Percentiles rank a stretch among this genome's conserved stretches.
These are phyloP conservation scores for Sinopyrophorus schimmeli DNA, from an alignment of 2,888 invertebrate genomes.

Conservation along the genomic window DNA sequence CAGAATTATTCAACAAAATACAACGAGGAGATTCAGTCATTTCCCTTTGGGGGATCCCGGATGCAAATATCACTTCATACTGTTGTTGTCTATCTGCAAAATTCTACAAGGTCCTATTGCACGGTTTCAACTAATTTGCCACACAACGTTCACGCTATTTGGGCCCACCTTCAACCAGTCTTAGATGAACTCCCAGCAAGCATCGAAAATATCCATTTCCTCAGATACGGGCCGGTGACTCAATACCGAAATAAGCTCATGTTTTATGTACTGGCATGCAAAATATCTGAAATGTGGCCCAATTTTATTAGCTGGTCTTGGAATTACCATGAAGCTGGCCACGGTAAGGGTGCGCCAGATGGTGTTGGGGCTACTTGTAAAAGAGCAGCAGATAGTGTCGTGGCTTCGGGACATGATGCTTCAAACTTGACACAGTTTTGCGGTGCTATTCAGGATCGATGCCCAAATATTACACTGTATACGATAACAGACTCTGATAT, in stretches of 20 bases:
- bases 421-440: slow-evolving; percentile 35
- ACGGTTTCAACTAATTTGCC: slow-evolving; percentile 41
- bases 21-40: slow-evolving; percentile 3
- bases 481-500: not conserved
- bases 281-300: slow-evolving; percentile 20
- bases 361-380: slow-evolving; percentile 44
- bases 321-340: slow-evolving; percentile 45
- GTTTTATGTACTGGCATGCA: slow-evolving; percentile 34
- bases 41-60: slow-evolving; percentile 5
- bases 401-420: slow-evolving; percentile 41
- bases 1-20: slow-evolving; percentile 9
- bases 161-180: slow-evolving; percentile 40
- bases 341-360: slow-evolving; percentile 47
- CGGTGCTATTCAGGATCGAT: slow-evolving; percentile 8
- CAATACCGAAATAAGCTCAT: slow-evolving; percentile 44
- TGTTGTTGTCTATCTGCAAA: slow-evolving; percentile 10
- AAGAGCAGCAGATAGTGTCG: slow-evolving; percentile 41
- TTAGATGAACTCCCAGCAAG: slow-evolving; percentile 33
- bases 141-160: slow-evolving; percentile 31
- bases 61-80: not conserved
- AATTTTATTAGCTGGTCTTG: slow-evolving; percentile 33
- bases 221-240: slow-evolving; percentile 46
- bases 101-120: slow-evolving; percentile 35
- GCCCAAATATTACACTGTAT: not conserved
- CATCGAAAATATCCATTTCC: slow-evolving; percentile 43